A percentile compares a stretch with the other conserved stretches of the same genome.
Evolutionary conservation across 2,113 vertebrate genomes (phyloP).

Genomic region (Podarcis cretensis): DNA sequence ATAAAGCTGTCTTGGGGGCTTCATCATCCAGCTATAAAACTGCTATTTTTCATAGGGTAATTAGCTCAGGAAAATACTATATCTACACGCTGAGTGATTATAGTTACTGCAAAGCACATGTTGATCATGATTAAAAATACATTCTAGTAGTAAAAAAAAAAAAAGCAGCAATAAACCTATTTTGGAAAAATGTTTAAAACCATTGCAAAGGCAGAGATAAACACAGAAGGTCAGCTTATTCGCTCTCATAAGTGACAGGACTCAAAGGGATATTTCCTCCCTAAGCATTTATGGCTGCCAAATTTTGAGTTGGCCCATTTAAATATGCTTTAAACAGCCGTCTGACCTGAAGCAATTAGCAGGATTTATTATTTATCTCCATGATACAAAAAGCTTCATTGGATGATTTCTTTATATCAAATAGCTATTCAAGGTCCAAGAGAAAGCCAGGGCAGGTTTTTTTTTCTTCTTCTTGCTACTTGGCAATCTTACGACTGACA

Average conservation of each 20-base stretch:
- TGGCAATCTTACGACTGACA: neutral
- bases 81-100: slow-evolving; percentile 46
- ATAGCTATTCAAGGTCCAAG: neutral
- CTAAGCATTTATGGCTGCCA: neutral
- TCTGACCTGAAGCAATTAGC: neutral
- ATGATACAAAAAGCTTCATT: too few relatives aligned
- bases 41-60: slow-evolving; percentile 43
- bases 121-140: slow-evolving; percentile 63
- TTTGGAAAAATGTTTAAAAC: slow-evolving; percentile 13
- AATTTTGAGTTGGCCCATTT: neutral
- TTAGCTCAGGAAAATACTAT: slow-evolving; percentile 41
- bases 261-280: neutral
- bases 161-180: neutral
- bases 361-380: neutral
- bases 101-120: slow-evolving; percentile 59
- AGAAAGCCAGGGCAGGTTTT: neutral
- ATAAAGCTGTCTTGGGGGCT: slow-evolving; percentile 39
- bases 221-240: slow-evolving; percentile 1
- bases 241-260: neutral
- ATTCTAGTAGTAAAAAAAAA: slow-evolving; percentile 42
- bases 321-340: neutral
- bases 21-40: slow-evolving; percentile 45
- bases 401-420: neutral
- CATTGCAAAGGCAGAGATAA: slow-evolving; percentile 28
- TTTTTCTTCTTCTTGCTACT: neutral